Evolutionary conservation across 2,888 invertebrate genomes (phyloP).

Genomic region (Lathronympha strigana): DNA sequence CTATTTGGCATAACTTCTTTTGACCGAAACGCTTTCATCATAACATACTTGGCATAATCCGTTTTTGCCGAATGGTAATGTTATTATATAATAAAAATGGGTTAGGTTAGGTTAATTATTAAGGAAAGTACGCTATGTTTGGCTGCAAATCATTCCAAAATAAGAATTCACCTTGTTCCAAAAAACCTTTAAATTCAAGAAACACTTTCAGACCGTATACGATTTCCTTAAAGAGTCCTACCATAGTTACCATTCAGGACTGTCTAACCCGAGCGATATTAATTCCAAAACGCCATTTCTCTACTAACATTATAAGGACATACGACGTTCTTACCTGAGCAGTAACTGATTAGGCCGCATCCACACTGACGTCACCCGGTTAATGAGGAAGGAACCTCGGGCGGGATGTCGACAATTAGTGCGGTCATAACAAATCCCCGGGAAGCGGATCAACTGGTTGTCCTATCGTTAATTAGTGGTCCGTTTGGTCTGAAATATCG

Average conservation of each 20-base stretch:
- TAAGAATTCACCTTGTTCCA: too few relatives aligned
- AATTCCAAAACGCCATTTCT: neutral
- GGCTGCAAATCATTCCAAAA: too few relatives aligned
- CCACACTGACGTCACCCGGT: constrained; percentile 44
- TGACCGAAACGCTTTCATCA: too few relatives aligned
- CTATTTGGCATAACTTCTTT: too few relatives aligned
- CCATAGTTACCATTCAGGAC: neutral
- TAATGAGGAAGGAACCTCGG: constrained; percentile 82
- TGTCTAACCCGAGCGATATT: neutral
- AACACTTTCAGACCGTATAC: too few relatives aligned
- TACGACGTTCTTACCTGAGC: neutral
- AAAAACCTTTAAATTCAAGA: too few relatives aligned
- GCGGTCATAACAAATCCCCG: constrained; percentile 82
- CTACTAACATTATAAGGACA: neutral
- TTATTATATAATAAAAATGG: too few relatives aligned
- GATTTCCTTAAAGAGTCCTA: neutral
- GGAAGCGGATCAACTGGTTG: constrained; percentile 60
- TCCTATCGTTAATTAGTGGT: neutral
- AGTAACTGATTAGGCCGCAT: constrained; percentile 17
- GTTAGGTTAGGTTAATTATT: too few relatives aligned
- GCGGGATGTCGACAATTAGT: constrained; percentile 79
- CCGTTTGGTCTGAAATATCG: neutral
- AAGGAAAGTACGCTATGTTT: too few relatives aligned
- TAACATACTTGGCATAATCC: too few relatives aligned
- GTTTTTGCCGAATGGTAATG: too few relatives aligned